Conservation (phyloP, 1,140 invertebrate species). For the Platyscapa corneri region DNA sequence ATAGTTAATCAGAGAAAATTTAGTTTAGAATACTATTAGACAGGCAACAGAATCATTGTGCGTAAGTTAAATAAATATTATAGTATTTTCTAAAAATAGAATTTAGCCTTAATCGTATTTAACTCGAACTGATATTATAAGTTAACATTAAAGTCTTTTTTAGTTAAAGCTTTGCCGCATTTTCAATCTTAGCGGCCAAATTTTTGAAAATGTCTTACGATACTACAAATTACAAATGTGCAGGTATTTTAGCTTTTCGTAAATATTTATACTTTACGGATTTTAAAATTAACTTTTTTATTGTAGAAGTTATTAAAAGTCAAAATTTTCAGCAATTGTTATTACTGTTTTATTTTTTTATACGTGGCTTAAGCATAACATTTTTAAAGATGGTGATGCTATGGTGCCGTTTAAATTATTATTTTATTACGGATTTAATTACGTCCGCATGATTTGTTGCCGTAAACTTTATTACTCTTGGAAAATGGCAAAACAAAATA, state of each 20-base stretch:
- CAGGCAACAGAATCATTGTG: too few species aligned
- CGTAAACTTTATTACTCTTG: constrained; percentile 35
- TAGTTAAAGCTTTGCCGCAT: not conserved
- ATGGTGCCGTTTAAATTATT: constrained; percentile 42
- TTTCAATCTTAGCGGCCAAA: not conserved
- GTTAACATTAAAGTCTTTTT: too few species aligned
- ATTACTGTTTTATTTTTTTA: constrained; percentile 45
- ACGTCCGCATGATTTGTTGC: constrained; percentile 36
- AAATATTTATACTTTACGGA: not conserved
- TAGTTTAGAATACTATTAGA: too few species aligned
- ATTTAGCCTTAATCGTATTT: too few species aligned
- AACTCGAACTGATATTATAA: too few species aligned
- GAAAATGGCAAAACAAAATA: constrained; percentile 12
- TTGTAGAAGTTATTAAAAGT: constrained; percentile 36
- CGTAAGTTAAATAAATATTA: too few species aligned
- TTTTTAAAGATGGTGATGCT: constrained; percentile 11
- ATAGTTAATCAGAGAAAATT: too few species aligned
- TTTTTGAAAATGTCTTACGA: not conserved
- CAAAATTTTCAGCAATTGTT: constrained; percentile 12
- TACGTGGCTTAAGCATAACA: not conserved
- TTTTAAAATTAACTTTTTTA: constrained; percentile 46
- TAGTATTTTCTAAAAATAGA: too few species aligned
- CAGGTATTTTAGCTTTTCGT: constrained; percentile 25
- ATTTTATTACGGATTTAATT: constrained; percentile 49
- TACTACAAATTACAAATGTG: not conserved